Conservation (phyloP, 2,888 invertebrate genomes). For the Ganaspis brasiliensis region DNA sequence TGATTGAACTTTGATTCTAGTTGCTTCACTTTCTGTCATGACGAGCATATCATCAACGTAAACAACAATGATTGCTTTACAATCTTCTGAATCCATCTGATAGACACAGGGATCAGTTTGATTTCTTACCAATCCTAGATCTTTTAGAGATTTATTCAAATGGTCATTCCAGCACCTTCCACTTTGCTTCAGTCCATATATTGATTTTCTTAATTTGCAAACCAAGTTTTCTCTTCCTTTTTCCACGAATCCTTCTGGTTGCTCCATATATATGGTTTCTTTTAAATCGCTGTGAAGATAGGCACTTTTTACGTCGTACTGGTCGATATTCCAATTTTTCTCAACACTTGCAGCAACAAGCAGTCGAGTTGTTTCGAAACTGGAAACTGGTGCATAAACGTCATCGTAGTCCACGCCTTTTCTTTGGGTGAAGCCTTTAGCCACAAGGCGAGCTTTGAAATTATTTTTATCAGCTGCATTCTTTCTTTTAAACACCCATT, state of each 20-base stretch:
- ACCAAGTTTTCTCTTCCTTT: conserved; percentile 47
- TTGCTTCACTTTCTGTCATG: conserved; percentile 47
- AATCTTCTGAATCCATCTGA: conserved; percentile 39
- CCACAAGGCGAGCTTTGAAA: conserved; percentile 59
- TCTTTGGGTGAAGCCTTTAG: conserved; percentile 54
- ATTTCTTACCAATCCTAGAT: conserved; percentile 46
- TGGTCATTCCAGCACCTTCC: conserved; percentile 58
- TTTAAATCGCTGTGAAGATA: conserved; percentile 57
- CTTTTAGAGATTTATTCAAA: conserved; percentile 41
- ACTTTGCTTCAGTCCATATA: conserved; percentile 60
- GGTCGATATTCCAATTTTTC: conserved; percentile 55
- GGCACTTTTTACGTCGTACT: conserved; percentile 58
- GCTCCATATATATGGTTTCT: conserved; percentile 60
- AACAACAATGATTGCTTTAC: conserved; percentile 47
- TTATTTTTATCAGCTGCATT: conserved; percentile 38
- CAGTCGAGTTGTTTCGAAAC: conserved; percentile 54
- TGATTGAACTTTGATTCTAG: conserved; percentile 41
- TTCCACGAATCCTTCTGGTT: conserved; percentile 55
- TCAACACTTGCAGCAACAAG: conserved; percentile 54
- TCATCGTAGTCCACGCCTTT: conserved; percentile 57
- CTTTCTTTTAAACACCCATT: conserved; percentile 56
- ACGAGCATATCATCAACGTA: conserved; percentile 60
- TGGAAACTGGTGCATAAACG: conserved; percentile 59
- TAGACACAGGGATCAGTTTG: conserved; percentile 58
- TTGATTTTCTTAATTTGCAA: conserved; percentile 53